Evolutionary conservation across 2,113 vertebrate species (phyloP).

Genomic region (Narcine bancroftii): DNA sequence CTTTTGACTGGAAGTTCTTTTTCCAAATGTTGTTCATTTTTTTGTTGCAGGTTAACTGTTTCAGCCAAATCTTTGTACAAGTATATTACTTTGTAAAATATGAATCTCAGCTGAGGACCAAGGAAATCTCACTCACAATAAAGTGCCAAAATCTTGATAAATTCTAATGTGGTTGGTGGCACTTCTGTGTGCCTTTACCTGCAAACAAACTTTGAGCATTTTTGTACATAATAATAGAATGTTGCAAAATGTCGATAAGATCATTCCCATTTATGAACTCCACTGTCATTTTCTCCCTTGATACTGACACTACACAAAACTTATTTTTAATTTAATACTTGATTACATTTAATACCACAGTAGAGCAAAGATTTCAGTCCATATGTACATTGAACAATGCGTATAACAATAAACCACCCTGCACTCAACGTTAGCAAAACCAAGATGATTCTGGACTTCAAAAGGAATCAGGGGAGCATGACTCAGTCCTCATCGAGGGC

Average conservation of each 20-base stretch:
- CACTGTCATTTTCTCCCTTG: not conserved
- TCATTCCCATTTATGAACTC: not conserved
- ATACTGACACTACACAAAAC: not conserved
- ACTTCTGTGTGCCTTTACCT: no score
- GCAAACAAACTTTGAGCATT: no score
- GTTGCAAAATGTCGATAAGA: not conserved
- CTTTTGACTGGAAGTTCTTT: no score
- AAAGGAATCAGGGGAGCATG: no score
- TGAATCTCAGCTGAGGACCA: not conserved
- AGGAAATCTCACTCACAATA: not conserved
- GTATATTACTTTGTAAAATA: not conserved
- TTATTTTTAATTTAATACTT: not conserved
- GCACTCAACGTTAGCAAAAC: no score
- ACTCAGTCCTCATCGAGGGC: no score
- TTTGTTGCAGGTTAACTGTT: not conserved
- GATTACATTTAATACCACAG: not conserved
- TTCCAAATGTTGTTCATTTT: not conserved
- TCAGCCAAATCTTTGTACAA: no score
- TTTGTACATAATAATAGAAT: no score
- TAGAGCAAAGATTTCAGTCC: not conserved
- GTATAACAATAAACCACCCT: no score
- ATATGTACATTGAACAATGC: no score
- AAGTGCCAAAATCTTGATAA: not conserved
- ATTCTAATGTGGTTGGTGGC: no score
- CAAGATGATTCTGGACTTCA: no score